phyloP scores from a whole-genome alignment of 2,113 vertebrate species.

The Bettongia penicillata region DNA sequence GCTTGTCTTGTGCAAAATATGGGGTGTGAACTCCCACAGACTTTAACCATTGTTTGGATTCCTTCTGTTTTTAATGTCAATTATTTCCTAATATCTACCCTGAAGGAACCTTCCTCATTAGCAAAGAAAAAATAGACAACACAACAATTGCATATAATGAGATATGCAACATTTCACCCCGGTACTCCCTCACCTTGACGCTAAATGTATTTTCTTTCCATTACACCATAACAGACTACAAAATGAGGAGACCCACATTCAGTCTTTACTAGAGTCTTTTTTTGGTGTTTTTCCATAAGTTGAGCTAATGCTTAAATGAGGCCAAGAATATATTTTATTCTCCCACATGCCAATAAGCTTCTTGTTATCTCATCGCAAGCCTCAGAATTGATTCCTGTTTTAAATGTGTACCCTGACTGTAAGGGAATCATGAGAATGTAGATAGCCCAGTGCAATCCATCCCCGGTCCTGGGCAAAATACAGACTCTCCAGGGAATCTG shows the following conservation, averaged over 20 bases:
- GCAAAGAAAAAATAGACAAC: background rate
- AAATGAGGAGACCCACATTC: background rate
- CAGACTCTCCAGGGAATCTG: background rate
- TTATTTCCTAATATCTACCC: background rate
- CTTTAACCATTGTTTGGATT: background rate
- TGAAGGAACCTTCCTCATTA: background rate
- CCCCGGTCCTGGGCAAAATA: background rate
- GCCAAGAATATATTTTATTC: background rate
- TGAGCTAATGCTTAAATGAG: background rate
- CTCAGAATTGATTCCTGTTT: background rate
- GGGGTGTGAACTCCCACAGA: background rate
- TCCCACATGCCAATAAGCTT: background rate
- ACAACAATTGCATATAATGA: background rate
- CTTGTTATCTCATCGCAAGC: background rate
- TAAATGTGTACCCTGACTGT: background rate
- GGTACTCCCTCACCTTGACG: background rate
- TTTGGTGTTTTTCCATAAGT: background rate
- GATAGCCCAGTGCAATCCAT: background rate
- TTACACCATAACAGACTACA: background rate
- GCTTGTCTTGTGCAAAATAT: background rate
- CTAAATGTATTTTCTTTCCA: background rate
- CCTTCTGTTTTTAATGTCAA: background rate
- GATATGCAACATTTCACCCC: background rate
- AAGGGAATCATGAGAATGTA: background rate
- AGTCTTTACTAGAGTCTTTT: background rate